Evolutionary conservation across 2,113 vertebrate species (phyloP).

Genomic region (Myotis brandtii): DNA sequence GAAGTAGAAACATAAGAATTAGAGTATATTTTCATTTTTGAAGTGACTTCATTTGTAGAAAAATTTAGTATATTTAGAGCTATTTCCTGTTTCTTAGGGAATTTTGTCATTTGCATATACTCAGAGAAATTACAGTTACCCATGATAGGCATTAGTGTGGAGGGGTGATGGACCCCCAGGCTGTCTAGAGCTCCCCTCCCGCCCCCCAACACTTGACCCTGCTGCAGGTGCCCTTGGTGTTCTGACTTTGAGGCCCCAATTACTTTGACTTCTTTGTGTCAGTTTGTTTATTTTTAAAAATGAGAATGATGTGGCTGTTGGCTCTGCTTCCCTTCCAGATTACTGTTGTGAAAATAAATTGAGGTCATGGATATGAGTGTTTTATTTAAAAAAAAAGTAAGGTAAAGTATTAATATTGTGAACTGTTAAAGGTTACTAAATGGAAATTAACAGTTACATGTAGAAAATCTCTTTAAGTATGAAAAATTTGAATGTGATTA

Average conservation of each 20-base stretch:
- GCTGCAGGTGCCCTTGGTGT: too few relatives aligned
- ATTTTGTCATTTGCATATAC: background rate
- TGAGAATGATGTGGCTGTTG: background rate
- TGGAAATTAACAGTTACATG: background rate
- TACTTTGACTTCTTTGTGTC: background rate
- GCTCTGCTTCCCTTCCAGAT: background rate
- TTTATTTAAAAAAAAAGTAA: background rate
- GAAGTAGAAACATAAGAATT: too few relatives aligned
- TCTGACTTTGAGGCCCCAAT: background rate
- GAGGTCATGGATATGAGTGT: background rate
- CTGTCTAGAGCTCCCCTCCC: background rate
- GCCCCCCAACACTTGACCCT: background rate
- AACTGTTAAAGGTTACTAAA: background rate
- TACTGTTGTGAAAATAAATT: constrained; percentile 47
- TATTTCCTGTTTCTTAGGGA: background rate
- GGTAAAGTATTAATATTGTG: background rate
- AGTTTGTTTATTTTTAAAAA: background rate
- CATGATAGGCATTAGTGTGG: background rate
- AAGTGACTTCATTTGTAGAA: constrained; percentile 55
- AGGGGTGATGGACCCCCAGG: too few relatives aligned
- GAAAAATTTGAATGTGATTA: background rate
- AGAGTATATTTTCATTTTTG: constrained; percentile 30
- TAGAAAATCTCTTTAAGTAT: background rate
- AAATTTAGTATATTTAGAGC: background rate
- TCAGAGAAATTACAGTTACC: background rate